These are phyloP conservation scores for Ciona savignyi DNA, from an alignment of 23 tunicate genomes.

Conservation along the genomic window DNA sequence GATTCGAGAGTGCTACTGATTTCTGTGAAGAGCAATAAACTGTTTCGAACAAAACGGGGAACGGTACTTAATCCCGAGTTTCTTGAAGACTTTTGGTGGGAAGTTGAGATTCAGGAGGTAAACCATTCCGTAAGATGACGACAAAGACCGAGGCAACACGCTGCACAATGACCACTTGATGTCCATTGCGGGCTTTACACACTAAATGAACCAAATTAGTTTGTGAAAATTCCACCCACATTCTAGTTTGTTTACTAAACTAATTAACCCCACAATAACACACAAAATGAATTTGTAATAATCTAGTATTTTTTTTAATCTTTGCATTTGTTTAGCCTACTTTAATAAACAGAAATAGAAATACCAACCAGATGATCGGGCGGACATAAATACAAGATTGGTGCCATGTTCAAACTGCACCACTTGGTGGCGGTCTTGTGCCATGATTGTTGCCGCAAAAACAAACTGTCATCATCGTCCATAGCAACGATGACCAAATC, in stretches of 20 bases:
- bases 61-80: constrained; percentile 58
- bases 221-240: too few relatives aligned
- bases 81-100: constrained; percentile 40
- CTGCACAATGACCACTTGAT: constrained; percentile 74
- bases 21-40: constrained; percentile 50
- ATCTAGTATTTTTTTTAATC: too few relatives aligned
- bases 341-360: too few relatives aligned
- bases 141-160: constrained; percentile 54
- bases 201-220: not conserved
- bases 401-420: constrained; percentile 62
- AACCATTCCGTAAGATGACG: constrained; percentile 53
- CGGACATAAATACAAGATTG: constrained; percentile 67
- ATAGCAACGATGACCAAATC: constrained; percentile 63
- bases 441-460: constrained; percentile 53
- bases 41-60: constrained; percentile 81
- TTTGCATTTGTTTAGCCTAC: too few relatives aligned
- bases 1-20: not conserved
- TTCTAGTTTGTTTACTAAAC: too few relatives aligned
- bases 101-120: constrained; percentile 61
- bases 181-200: constrained; percentile 3
- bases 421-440: constrained; percentile 39
- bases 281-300: not conserved
- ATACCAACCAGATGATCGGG: constrained; percentile 32
- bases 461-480: constrained; percentile 38
- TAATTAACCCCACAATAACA: too few relatives aligned